phyloP scores from a whole-genome alignment of 1,140 invertebrate species.

The Drosophila carrolli region DNA sequence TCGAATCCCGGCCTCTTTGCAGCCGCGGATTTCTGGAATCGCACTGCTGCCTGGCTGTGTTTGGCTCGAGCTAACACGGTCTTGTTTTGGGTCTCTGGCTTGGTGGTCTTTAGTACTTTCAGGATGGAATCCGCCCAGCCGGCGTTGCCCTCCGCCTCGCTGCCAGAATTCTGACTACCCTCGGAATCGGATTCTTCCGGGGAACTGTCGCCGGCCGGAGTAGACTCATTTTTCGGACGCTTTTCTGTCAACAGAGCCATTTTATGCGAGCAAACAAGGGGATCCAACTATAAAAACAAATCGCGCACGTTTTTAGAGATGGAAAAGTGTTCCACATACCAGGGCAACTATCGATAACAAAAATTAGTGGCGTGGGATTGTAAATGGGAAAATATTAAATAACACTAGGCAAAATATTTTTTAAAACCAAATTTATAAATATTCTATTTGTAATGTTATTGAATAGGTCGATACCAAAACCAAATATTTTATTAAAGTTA shows the following conservation, averaged over 20 bases:
- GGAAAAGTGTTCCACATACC: background rate
- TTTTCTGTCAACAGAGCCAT: constrained; percentile 55
- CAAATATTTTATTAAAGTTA: too few species aligned
- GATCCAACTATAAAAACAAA: constrained; percentile 34
- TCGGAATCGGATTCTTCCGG: constrained; percentile 43
- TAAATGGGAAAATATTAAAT: too few species aligned
- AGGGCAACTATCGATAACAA: background rate
- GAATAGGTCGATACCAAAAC: too few species aligned
- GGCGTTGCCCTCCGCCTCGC: constrained; percentile 49
- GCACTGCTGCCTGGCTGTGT: constrained; percentile 31
- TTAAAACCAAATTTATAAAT: too few species aligned
- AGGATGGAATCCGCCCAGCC: constrained; percentile 65
- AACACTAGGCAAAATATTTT: too few species aligned
- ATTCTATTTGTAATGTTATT: too few species aligned
- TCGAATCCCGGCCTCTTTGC: constrained; percentile 68
- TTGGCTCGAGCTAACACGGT: constrained; percentile 56
- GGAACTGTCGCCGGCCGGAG: constrained; percentile 14
- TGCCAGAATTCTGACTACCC: constrained; percentile 11
- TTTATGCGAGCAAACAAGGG: background rate
- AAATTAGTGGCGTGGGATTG: background rate
- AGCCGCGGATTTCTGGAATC: background rate
- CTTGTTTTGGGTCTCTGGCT: constrained; percentile 45
- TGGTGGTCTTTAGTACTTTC: constrained; percentile 58
- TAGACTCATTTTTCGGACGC: constrained; percentile 3
- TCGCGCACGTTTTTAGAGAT: constrained; percentile 45